Percentiles rank a stretch among this genome's conserved stretches.
phyloP scores from a whole-genome alignment of 2,113 vertebrate genomes.

The Syngnathus floridae region DNA sequence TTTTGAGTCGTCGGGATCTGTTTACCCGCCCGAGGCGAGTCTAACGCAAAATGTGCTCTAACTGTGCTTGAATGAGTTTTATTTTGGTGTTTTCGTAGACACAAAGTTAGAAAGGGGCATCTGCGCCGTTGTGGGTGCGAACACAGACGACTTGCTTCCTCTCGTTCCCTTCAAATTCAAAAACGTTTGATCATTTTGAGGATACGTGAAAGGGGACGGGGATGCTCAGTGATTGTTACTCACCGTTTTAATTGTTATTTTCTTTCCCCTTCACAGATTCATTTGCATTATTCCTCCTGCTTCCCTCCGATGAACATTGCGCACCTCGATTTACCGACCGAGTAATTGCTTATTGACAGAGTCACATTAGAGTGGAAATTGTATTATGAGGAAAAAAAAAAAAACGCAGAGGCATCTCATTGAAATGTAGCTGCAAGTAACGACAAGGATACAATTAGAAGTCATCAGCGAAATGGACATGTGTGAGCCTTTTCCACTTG shows the following conservation, averaged over 20 bases:
- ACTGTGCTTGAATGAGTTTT: too few relatives aligned
- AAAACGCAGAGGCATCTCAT: constrained; percentile 39
- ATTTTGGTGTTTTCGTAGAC: too few relatives aligned
- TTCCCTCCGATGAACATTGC: constrained; percentile 62
- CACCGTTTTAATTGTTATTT: constrained; percentile 1
- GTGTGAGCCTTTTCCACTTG: constrained; percentile 27
- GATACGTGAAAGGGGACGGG: not conserved
- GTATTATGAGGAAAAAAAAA: constrained; percentile 36
- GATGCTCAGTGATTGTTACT: not conserved
- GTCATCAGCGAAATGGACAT: constrained; percentile 40
- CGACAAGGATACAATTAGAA: constrained; percentile 42
- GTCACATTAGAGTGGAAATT: constrained; percentile 64
- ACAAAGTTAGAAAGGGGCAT: too few relatives aligned
- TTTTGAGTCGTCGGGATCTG: too few relatives aligned
- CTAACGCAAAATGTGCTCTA: too few relatives aligned
- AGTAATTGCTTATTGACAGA: constrained; percentile 75
- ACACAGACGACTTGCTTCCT: too few relatives aligned
- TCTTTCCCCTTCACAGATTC: constrained; percentile 38
- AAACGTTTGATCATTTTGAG: not conserved
- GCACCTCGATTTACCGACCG: constrained; percentile 58
- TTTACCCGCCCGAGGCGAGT: too few relatives aligned
- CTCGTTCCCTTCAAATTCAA: too few relatives aligned
- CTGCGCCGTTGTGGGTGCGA: too few relatives aligned
- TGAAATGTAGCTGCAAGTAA: constrained; percentile 33
- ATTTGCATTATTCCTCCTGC: constrained; percentile 66